Conservation (phyloP, 2,797 vertebrate species). For the Centroberyx gerrardi region DNA sequence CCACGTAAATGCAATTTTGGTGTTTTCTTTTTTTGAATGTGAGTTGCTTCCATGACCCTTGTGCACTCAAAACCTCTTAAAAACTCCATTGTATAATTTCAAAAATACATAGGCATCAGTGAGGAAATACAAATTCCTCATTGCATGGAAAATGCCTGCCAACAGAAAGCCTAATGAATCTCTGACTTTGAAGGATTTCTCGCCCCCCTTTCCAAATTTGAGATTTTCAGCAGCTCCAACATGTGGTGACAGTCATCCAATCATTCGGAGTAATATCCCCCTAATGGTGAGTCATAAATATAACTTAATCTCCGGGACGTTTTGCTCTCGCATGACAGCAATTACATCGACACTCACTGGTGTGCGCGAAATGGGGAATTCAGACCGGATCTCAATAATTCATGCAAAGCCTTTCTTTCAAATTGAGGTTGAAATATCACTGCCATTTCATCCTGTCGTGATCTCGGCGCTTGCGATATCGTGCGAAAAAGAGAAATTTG, state of each 20-base stretch:
- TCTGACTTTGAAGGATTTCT: conserved; percentile 1
- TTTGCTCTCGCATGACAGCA: background rate
- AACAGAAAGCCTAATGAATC: conserved; percentile 2
- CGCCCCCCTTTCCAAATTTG: background rate
- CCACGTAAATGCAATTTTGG: too few species aligned
- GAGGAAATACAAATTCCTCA: conserved; percentile 6
- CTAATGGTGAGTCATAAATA: conserved; percentile 7
- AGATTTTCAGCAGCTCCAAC: background rate
- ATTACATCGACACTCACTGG: background rate
- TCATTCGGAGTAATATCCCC: conserved; percentile 18
- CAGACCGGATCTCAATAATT: background rate
- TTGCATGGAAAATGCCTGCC: background rate
- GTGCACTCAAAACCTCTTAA: background rate
- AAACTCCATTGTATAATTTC: background rate
- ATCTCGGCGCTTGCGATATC: background rate
- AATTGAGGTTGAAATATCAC: too few species aligned
- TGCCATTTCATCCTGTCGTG: background rate
- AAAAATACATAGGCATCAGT: conserved; percentile 6
- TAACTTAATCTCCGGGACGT: background rate
- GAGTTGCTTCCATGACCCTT: conserved; percentile 2
- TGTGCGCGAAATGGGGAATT: background rate
- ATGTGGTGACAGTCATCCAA: conserved; percentile 7
- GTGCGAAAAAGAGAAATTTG: background rate
- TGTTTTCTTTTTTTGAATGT: too few species aligned
- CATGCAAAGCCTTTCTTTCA: background rate